These are phyloP conservation scores for Dolichomitus sp. DNA, from an alignment of 2,888 invertebrate species.

Conservation along the genomic window DNA sequence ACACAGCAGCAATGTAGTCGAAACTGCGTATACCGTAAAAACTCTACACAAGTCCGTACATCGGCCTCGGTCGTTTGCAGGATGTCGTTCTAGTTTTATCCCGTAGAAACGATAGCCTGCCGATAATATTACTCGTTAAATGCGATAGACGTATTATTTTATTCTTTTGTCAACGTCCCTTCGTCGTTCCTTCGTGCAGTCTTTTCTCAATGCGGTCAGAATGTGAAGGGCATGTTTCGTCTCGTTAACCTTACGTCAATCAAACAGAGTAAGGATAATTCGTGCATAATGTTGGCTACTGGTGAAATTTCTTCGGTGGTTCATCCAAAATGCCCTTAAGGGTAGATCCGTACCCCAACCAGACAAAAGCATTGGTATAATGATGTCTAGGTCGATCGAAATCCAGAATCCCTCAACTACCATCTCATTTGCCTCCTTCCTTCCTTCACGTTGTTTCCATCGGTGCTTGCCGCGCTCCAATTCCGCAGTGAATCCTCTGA, in stretches of 20 bases:
- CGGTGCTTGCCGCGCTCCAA: slow-evolving; percentile 53
- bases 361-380: slow-evolving; percentile 32
- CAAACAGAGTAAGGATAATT: slow-evolving; percentile 15
- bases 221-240: slow-evolving; percentile 1
- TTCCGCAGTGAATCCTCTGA: slow-evolving; percentile 68
- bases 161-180: too few species aligned
- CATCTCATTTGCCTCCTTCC: slow-evolving; percentile 1
- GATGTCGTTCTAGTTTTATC: too few species aligned
- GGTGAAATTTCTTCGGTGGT: slow-evolving; percentile 1
- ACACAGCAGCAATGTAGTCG: too few species aligned
- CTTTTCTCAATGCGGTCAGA: background rate
- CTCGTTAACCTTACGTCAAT: slow-evolving; percentile 38
- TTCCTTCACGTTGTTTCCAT: slow-evolving; percentile 27
- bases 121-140: too few species aligned
- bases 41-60: too few species aligned
- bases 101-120: too few species aligned
- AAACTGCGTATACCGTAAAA: too few species aligned
- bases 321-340: background rate
- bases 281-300: slow-evolving; percentile 4
- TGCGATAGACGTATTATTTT: too few species aligned
- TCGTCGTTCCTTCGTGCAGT: too few species aligned
- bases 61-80: too few species aligned
- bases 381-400: slow-evolving; percentile 48
- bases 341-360: background rate
- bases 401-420: background rate